These are phyloP conservation scores for Karalla daura DNA, from an alignment of 2,797 vertebrate species.

Conservation along the genomic window DNA sequence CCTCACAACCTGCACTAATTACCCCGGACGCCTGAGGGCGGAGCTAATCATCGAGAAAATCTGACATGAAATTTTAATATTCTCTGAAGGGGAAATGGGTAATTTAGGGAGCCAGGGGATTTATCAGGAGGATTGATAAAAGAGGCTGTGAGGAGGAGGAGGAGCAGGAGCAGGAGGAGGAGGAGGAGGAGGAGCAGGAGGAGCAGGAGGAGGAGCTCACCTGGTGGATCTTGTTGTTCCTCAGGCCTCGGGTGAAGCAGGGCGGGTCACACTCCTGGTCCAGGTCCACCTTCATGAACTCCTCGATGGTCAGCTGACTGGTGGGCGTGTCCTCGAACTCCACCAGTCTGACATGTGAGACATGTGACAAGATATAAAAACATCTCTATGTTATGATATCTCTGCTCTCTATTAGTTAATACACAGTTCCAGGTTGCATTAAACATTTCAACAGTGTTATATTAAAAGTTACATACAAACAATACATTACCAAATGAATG, in stretches of 20 bases:
- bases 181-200: accelerated
- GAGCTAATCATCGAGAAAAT: conserved; percentile 24
- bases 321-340: conserved; percentile 98
- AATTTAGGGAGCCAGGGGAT: not conserved
- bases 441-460: no score
- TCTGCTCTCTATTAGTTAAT: no score
- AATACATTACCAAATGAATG: no score
- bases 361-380: no score
- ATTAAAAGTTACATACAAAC: no score
- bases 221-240: conserved; percentile 87
- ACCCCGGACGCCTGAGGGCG: conserved; percentile 10
- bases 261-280: conserved; percentile 96
- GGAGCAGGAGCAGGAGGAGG: no score
- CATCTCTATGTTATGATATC: no score
- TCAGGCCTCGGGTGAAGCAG: conserved; percentile 90
- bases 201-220: conserved; percentile 60
- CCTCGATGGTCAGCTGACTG: conserved; percentile 94
- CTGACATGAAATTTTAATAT: conserved; percentile 9
- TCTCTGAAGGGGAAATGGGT: not conserved
- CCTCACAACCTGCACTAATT: conserved; percentile 25
- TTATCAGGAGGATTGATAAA: not conserved
- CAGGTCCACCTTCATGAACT: conserved; percentile 95
- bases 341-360: conserved; percentile 81
- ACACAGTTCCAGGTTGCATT: no score
- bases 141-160: not conserved